Conservation (phyloP, 1,140 invertebrate genomes). For the Drosophila nigromelanica region DNA sequence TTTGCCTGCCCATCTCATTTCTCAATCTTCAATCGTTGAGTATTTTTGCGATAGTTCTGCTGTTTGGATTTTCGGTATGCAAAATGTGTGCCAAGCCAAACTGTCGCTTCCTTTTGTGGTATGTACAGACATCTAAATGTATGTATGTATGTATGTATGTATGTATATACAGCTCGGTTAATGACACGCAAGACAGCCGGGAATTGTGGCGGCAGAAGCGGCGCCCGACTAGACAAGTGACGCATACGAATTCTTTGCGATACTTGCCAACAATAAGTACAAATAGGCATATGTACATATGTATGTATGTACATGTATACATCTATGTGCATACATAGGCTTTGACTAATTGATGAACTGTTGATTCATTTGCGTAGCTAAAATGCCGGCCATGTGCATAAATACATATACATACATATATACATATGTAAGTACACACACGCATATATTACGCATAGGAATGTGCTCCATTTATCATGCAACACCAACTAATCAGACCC, state of each 20-base stretch:
- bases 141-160: constrained; percentile 3
- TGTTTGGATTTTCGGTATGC: constrained; percentile 67
- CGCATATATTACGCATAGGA: background rate
- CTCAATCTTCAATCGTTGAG: constrained; percentile 28
- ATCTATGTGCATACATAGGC: constrained; percentile 13
- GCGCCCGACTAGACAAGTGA: constrained; percentile 71
- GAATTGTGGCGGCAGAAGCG: constrained; percentile 20
- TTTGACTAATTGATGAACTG: constrained; percentile 49
- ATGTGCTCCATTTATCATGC: constrained; percentile 32
- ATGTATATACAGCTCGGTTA: constrained; percentile 46
- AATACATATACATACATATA: background rate
- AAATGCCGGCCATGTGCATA: constrained; percentile 36
- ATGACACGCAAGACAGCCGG: constrained; percentile 54
- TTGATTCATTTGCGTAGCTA: constrained; percentile 46
- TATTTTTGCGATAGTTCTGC: constrained; percentile 63
- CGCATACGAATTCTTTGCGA: constrained; percentile 67
- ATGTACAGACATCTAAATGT: background rate
- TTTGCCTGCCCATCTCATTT: constrained; percentile 10
- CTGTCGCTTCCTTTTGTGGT: constrained; percentile 46
- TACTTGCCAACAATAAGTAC: constrained; percentile 51
- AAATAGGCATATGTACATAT: constrained; percentile 15
- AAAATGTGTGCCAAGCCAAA: constrained; percentile 74
- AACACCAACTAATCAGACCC: constrained; percentile 24
- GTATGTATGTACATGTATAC: background rate
- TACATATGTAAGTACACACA: background rate